phyloP scores from a whole-genome alignment of 2,113 vertebrate genomes.

The Oreochromis tanganicae region DNA sequence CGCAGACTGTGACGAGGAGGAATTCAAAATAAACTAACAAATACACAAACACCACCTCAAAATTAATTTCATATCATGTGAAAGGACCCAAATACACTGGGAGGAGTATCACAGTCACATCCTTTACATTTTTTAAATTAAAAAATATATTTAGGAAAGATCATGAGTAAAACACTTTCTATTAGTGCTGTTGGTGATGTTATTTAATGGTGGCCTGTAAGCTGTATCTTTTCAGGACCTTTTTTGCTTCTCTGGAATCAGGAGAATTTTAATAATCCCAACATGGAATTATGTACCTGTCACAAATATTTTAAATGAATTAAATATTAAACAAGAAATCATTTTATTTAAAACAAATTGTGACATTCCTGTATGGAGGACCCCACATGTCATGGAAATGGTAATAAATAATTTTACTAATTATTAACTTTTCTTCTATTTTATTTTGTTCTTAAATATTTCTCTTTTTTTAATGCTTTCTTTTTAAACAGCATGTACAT shows the following conservation, averaged over 20 bases:
- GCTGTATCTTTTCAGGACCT: neutral
- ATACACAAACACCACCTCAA: neutral
- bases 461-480: neutral
- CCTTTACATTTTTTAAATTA: neutral
- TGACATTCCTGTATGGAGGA: neutral
- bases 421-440: neutral
- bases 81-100: neutral
- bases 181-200: neutral
- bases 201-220: neutral
- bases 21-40: neutral
- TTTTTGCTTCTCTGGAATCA: neutral
- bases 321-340: neutral
- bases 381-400: neutral
- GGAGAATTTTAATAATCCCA: neutral
- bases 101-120: neutral
- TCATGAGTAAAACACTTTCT: neutral
- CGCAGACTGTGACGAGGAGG: neutral
- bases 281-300: neutral
- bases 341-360: neutral
- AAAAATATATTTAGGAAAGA: neutral
- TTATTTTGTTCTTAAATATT: neutral
- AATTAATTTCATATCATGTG: neutral
- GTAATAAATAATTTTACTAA: neutral
- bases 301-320: neutral
- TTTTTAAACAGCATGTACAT: neutral